Percentiles rank a stretch among this genome's conserved stretches.
These are phyloP conservation scores for Atopsyche davidsoni DNA, from an alignment of 1,140 invertebrate genomes.

Conservation along the genomic window DNA sequence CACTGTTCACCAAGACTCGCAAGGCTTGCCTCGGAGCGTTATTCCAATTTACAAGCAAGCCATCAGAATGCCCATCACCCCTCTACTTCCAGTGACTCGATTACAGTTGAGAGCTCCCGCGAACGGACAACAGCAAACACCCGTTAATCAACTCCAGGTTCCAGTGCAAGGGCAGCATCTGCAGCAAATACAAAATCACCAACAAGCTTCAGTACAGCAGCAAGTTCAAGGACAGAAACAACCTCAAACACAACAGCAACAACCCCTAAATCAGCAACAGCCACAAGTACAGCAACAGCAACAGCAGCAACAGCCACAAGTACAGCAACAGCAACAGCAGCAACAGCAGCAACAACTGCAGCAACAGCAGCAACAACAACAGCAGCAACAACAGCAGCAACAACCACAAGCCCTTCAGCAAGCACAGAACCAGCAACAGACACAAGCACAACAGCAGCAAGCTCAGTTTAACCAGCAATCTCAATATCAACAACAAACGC, in stretches of 20 bases:
- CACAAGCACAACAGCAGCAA: conserved; percentile 7
- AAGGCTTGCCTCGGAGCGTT: conserved; percentile 66
- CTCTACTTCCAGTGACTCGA: conserved; percentile 12
- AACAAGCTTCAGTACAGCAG: conserved; percentile 20
- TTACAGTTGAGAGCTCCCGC: conserved; percentile 22
- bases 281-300: too few relatives aligned
- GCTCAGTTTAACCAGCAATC: conserved; percentile 1
- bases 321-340: conserved; percentile 36
- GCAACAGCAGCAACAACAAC: conserved; percentile 33
- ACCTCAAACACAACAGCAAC: too few relatives aligned
- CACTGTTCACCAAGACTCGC: conserved; percentile 73
- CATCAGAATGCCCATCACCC: conserved; percentile 22
- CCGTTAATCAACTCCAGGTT: conserved; percentile 20
- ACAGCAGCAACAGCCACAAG: conserved; percentile 29
- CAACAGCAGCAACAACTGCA: conserved; percentile 33
- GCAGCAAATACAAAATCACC: conserved; percentile 35
- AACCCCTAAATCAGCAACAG: too few relatives aligned
- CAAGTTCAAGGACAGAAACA: conserved; percentile 31
- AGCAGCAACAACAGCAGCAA: conserved; percentile 27
- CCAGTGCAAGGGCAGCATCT: conserved; percentile 25
- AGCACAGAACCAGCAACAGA: conserved; percentile 13
- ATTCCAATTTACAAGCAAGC: conserved; percentile 52
- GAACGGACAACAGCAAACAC: conserved; percentile 37
- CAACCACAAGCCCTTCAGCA: conserved; percentile 30
- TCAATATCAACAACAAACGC: conserved; percentile 22